Conservation (phyloP, 2,797 vertebrate genomes). For the Paramormyrops hopkinsi region DNA sequence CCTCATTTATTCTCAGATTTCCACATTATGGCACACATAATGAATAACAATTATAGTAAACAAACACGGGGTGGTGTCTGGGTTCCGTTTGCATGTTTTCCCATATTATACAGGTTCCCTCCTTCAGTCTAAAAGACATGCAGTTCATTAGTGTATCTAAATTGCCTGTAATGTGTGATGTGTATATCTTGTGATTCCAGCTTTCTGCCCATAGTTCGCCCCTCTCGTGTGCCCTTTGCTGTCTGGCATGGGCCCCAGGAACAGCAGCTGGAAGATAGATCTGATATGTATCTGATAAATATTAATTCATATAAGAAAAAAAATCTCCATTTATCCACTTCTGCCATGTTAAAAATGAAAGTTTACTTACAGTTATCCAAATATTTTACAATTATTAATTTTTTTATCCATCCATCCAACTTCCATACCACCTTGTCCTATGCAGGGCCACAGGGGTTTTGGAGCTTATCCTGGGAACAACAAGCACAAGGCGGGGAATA, state of each 20-base stretch:
- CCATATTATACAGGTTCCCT: background rate
- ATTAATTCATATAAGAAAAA: background rate
- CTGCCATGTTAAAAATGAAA: background rate
- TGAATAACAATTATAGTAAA: background rate
- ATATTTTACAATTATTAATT: background rate
- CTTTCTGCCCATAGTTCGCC: background rate
- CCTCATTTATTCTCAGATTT: background rate
- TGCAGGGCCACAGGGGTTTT: background rate
- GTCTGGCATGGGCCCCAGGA: background rate
- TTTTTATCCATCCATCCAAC: background rate
- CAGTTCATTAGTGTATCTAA: background rate
- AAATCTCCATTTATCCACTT: background rate
- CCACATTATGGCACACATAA: background rate
- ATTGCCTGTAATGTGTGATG: background rate
- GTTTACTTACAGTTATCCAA: background rate
- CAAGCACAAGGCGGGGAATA: background rate
- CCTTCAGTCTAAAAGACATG: background rate
- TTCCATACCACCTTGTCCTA: background rate
- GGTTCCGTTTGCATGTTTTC: background rate
- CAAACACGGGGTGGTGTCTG: background rate
- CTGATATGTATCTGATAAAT: background rate
- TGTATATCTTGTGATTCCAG: background rate
- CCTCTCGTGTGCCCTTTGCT: background rate
- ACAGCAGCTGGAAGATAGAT: background rate
- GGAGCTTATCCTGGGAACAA: background rate